Base-by-base conservation (phyloP, 1,140 invertebrate genomes). In the Leptopilina clavipes region DNA sequence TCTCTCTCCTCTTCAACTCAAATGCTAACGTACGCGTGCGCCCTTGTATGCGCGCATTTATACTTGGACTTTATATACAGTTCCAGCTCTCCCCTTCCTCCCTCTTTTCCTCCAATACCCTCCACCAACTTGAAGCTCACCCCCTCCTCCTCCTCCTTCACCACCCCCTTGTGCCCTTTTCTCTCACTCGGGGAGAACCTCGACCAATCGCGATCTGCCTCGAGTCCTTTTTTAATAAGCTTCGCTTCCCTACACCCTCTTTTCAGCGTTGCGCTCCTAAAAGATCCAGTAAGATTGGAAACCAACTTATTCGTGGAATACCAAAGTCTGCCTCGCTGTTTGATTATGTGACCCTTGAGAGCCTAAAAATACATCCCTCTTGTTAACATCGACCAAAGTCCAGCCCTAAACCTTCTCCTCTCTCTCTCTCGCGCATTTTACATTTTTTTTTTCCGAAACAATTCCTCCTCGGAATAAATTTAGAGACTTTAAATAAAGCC, bases 61-160 rank as follows among this genome's bases (percentile, higher is more conserved):
- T 65, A 65, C 18, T 18, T 56, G 37, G 17, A 18, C 19, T 72
- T 52, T 73, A 52, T 70, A 59, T 18, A 48, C 17, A n/a, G n/a
- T 19, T 19, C 48, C 48, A n/a, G n/a, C 40, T 48, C 70, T 78
- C 73, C 59, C 56, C 9, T 40, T 78, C 73, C 73, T 54, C 37
- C 8, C 37, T 6, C 37, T 6, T 40, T 40, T 9, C 8, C 5
- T 40, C 65, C 56, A 70, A 74, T 74, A 74, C 44, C 71, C 37
- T 72, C 22, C 19, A 37, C 48, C 71, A 74, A 77, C 45, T 48
- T 31, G 25, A 31, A 31, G 25, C 25, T 37, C 72, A 70, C 31
- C 59, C 71, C 74, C 70, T 56, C 73, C 73, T 19, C 73, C 73
- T 19, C 18, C 18, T 74, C 70, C 54, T 14, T 18, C 56, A 40